Base-by-base conservation (phyloP, 2,113 vertebrate species). In the Gadus macrocephalus region DNA sequence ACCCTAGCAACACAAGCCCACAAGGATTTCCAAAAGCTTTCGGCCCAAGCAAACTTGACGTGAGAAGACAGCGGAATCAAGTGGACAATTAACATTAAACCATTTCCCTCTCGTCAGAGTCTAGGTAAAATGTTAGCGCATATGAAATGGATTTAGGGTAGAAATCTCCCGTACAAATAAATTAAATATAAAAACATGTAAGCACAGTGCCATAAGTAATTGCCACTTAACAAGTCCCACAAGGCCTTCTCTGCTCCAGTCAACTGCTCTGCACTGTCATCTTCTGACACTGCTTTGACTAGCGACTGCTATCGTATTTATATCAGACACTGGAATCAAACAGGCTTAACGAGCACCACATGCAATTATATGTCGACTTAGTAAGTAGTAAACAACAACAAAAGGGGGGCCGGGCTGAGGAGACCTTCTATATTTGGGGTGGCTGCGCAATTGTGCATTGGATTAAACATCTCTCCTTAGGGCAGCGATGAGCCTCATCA, bases 211-310 rank as follows among this genome's bases (percentile, higher is more conserved):
- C 62, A 67, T 70, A 67, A 83, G 76, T 87, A 83, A 81, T 82
- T 87, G 84, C 73, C 66, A 83, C 80, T 86, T 85, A 87, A 87
- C 82, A 85, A 87, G 81, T 67, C 84, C 86, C 86, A 65, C 61
- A 64, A 82, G 88, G 85, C 77, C 75, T 78, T 78, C 69, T 75
- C 55, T 38, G 67, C 68, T 74, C 78, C n/a, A 55, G 65, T 79
- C n/a, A 31, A 67, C 73, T 49, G 79, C 75, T 80, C 75, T 73
- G 79, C 81, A 82, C 71, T 71, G 61, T 83, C 78, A 75, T 76
- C 83, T 83, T 60, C 38, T 86, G 85, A 87, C 81, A 74, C 72
- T 79, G 78, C 15, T 78, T 49, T 78, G 77, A 85, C 71, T 83
- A 20, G 69, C 73, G 82, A 83, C 81, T 81, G 72, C 76, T 81